Conservation (phyloP, 2,888 invertebrate species). For the Orgyia antiqua region DNA sequence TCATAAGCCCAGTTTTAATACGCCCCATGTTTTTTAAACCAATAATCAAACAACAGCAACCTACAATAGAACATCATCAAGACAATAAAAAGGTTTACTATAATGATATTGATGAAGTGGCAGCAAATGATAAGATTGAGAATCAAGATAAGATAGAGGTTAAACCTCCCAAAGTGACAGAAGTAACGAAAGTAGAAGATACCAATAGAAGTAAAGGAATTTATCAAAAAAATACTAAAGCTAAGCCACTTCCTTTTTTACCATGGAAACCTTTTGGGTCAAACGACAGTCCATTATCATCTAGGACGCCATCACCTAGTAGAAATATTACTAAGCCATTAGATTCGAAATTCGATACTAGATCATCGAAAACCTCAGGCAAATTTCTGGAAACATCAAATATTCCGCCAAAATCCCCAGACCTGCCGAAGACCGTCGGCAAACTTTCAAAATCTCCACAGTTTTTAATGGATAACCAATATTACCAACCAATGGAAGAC, state of each 20-base stretch:
- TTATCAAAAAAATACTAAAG: constrained; percentile 54
- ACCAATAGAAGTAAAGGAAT: constrained; percentile 36
- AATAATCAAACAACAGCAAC: constrained; percentile 8
- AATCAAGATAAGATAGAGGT: constrained; percentile 39
- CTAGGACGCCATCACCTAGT: constrained; percentile 30
- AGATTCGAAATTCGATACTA: constrained; percentile 23
- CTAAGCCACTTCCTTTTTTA: constrained; percentile 45
- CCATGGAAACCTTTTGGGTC: constrained; percentile 43
- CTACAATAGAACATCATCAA: constrained; percentile 11
- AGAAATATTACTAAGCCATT: constrained; percentile 24
- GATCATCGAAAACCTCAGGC: constrained; percentile 4
- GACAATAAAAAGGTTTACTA: constrained; percentile 51
- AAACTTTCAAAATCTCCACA: constrained; percentile 52
- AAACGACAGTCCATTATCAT: constrained; percentile 36
- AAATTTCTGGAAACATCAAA: constrained; percentile 2
- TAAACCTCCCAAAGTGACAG: constrained; percentile 10
- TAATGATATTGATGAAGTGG: constrained; percentile 59
- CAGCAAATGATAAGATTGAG: constrained; percentile 22
- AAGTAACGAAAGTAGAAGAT: constrained; percentile 23
- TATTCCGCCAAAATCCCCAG: constrained; percentile 16
- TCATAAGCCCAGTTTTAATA: constrained; percentile 61
- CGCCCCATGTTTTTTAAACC: constrained; percentile 54
- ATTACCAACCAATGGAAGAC: constrained; percentile 61
- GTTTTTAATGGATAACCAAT: constrained; percentile 59
- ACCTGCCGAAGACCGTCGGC: constrained; percentile 31